Conservation (phyloP, 2,888 invertebrate genomes). For the Nomada ferruginata region DNA sequence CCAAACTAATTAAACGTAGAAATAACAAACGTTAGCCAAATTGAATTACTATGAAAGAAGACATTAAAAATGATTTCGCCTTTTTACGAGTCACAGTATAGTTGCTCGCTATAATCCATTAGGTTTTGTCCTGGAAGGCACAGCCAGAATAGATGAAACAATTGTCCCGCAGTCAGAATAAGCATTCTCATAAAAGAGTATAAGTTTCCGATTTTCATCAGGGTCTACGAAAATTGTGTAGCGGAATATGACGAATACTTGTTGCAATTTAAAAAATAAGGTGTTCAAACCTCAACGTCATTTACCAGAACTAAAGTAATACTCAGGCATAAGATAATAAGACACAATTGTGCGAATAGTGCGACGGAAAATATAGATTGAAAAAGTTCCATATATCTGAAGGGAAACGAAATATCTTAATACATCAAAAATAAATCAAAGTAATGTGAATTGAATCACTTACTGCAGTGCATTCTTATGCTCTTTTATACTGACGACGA, state of each 20-base stretch:
- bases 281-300: background rate
- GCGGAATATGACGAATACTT: background rate
- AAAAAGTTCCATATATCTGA: slow-evolving; percentile 6
- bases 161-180: background rate
- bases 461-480: slow-evolving; percentile 5
- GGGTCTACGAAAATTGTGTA: background rate
- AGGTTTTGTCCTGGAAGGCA: slow-evolving; percentile 14
- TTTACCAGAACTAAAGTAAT: slow-evolving; percentile 7
- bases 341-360: background rate
- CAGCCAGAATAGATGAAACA: slow-evolving; percentile 20
- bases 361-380: slow-evolving; percentile 1
- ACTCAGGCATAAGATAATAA: background rate
- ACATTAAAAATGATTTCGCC: background rate
- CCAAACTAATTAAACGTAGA: background rate
- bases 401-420: background rate
- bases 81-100: slow-evolving; percentile 15
- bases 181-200: background rate
- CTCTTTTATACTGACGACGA: background rate
- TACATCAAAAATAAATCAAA: background rate
- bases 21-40: background rate
- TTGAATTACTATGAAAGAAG: background rate
- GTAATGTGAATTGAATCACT: background rate
- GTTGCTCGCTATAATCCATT: background rate
- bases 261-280: background rate
- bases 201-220: background rate